A percentile compares a stretch with the other conserved stretches of the same genome.
Evolutionary conservation across 2,113 vertebrate species (phyloP).

Genomic region (Chaetorhynchus papuensis): DNA sequence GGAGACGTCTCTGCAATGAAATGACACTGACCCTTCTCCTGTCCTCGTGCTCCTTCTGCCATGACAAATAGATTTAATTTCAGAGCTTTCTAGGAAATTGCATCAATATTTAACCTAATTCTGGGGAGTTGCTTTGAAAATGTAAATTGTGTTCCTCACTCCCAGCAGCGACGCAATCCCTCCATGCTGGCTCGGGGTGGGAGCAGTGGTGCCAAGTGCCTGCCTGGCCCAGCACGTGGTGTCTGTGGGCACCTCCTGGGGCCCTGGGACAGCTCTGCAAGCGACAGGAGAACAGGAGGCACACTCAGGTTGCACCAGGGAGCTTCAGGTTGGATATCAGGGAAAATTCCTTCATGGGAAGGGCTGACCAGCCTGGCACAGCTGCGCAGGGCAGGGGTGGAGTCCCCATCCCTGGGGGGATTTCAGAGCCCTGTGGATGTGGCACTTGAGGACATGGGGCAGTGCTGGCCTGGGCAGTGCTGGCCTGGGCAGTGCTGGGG

Average conservation of each 20-base stretch:
- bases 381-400: neutral
- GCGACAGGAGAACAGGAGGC: neutral
- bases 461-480: neutral
- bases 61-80: conserved; percentile 5
- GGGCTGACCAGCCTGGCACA: neutral
- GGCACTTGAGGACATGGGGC: rapidly evolving
- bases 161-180: neutral
- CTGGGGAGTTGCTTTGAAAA: neutral
- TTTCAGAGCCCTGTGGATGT: neutral
- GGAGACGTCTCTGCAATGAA: neutral
- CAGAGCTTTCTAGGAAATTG: neutral
- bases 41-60: neutral
- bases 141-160: neutral
- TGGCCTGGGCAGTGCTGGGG: neutral
- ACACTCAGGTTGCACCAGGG: neutral
- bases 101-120: neutral
- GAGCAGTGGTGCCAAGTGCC: neutral
- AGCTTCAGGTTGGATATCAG: rapidly evolving
- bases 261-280: neutral
- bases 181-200: rapidly evolving
- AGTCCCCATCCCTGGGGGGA: neutral
- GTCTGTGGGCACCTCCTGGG: neutral
- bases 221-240: neutral
- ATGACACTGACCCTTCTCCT: neutral
- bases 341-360: rapidly evolving